These are phyloP conservation scores for Podarcis muralis DNA, from an alignment of 2,113 vertebrate species.

Conservation along the genomic window DNA sequence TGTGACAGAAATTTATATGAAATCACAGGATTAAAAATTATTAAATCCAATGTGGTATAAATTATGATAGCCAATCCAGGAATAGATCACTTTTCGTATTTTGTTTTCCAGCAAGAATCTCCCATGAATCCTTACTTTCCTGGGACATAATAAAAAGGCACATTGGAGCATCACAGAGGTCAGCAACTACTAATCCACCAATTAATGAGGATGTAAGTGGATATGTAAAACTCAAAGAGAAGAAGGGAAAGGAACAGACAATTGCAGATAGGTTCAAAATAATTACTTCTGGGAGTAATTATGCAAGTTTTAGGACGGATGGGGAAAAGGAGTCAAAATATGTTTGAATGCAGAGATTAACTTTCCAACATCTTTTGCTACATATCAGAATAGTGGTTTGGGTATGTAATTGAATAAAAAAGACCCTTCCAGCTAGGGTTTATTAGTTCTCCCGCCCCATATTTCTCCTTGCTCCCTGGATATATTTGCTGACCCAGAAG, in stretches of 20 bases:
- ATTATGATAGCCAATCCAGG: not conserved
- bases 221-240: not conserved
- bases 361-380: slow-evolving; percentile 65
- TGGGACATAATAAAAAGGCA: slow-evolving; percentile 7
- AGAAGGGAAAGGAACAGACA: not conserved
- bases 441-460: slow-evolving; percentile 62
- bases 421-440: slow-evolving; percentile 58
- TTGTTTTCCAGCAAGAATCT: not conserved
- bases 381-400: slow-evolving; percentile 66
- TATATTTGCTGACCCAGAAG: slow-evolving; percentile 74
- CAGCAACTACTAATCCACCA: not conserved
- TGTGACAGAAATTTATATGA: not conserved
- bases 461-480: slow-evolving; percentile 71
- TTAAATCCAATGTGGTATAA: not conserved
- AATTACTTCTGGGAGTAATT: not conserved
- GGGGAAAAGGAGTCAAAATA: not conserved
- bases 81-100: not conserved
- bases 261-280: not conserved
- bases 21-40: not conserved
- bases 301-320: not conserved
- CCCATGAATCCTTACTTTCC: not conserved
- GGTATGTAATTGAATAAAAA: slow-evolving; percentile 64
- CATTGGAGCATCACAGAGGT: not conserved
- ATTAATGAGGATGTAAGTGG: slow-evolving; percentile 6
- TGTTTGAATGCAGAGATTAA: slow-evolving; percentile 63